These are phyloP conservation scores for Microctenopoma stevenorrisi DNA, from an alignment of 2,797 vertebrate genomes.

Conservation along the genomic window DNA sequence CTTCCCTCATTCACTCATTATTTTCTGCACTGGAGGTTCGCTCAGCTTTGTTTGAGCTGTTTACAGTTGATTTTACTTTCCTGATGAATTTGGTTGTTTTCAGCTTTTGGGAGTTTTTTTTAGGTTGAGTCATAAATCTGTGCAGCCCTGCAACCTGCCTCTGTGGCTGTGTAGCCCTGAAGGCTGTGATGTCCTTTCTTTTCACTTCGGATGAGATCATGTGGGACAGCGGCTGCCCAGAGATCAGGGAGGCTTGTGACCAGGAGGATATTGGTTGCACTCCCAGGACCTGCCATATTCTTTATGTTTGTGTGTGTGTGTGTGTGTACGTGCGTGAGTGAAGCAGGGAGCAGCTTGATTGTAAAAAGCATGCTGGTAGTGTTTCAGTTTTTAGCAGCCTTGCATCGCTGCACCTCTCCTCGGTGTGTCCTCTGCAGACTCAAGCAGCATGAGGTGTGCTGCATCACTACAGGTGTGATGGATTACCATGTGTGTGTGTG, in stretches of 20 bases:
- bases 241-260: constrained; percentile 27
- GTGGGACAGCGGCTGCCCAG: constrained; percentile 34
- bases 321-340: not conserved
- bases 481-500: constrained; percentile 32
- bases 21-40: not conserved
- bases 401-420: constrained; percentile 25
- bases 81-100: constrained; percentile 10
- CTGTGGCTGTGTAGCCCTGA: constrained; percentile 18
- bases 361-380: constrained; percentile 3
- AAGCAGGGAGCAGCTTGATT: not conserved
- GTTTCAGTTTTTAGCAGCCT: constrained; percentile 27
- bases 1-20: no score
- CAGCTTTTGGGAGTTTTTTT: constrained; percentile 14
- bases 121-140: constrained; percentile 25
- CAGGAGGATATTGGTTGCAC: constrained; percentile 25
- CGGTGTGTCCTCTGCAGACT: constrained; percentile 18
- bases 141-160: constrained; percentile 22
- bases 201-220: constrained; percentile 34
- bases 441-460: constrained; percentile 19
- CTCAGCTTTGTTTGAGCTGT: not conserved
- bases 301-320: not conserved
- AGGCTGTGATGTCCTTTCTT: constrained; percentile 43
- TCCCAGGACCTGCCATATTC: constrained; percentile 18
- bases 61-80: constrained; percentile 13
- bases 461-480: constrained; percentile 40